Percentiles rank a stretch among this genome's conserved stretches.
Conservation (phyloP, 2,888 invertebrate genomes). For the Achlya flavicornis region DNA sequence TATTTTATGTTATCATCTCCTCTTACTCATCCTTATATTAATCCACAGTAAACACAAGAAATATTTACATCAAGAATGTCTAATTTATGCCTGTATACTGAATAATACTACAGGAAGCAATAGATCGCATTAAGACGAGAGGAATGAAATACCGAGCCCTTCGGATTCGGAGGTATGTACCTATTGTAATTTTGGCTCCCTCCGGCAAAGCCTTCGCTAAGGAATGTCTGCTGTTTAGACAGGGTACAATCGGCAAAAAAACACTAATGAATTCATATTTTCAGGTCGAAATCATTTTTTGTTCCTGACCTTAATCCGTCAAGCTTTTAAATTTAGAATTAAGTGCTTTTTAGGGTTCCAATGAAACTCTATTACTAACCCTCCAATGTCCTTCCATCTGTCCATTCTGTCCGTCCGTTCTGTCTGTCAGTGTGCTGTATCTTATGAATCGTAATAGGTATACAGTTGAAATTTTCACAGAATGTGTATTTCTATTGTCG, state of each 20-base stretch:
- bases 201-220: slow-evolving; percentile 33
- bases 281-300: not conserved
- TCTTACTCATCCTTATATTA: not conserved
- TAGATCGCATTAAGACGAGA: slow-evolving; percentile 42
- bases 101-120: slow-evolving; percentile 39
- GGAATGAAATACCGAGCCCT: slow-evolving; percentile 37
- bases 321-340: not conserved
- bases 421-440: too few species aligned
- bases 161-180: slow-evolving; percentile 16
- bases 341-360: not conserved
- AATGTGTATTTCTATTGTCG: too few species aligned
- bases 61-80: slow-evolving; percentile 20
- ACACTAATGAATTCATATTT: slow-evolving; percentile 23
- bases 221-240: slow-evolving; percentile 42
- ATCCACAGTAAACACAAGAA: not conserved
- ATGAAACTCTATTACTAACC: too few species aligned
- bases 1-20: too few species aligned
- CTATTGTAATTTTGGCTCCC: slow-evolving; percentile 35
- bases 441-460: too few species aligned
- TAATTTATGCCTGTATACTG: slow-evolving; percentile 34
- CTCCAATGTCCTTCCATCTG: too few species aligned
- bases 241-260: slow-evolving; percentile 36
- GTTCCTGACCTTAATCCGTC: not conserved
- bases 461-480: too few species aligned
- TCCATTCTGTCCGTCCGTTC: too few species aligned